phyloP scores from a whole-genome alignment of 2,888 invertebrate species.

The Pandemis heparana region DNA sequence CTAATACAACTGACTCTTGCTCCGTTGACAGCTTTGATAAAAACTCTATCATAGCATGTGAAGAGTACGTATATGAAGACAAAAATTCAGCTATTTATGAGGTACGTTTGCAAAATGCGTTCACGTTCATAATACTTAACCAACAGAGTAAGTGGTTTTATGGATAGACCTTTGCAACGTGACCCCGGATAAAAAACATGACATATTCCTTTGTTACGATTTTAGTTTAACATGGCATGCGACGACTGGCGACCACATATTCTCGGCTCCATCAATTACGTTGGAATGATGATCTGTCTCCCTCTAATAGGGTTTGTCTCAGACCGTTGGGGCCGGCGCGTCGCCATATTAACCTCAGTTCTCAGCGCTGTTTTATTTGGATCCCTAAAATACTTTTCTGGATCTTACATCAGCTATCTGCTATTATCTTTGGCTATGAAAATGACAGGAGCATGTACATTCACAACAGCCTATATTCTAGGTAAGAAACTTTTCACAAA shows the following conservation, averaged over 20 bases:
- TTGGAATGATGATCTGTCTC: slow-evolving; percentile 86
- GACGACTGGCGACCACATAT: slow-evolving; percentile 87
- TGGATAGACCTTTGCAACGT: no score
- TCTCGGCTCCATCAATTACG: slow-evolving; percentile 86
- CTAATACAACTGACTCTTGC: slow-evolving; percentile 4
- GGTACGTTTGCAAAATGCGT: neutral
- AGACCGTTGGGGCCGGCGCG: slow-evolving; percentile 68
- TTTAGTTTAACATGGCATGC: slow-evolving; percentile 46
- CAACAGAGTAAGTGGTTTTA: no score
- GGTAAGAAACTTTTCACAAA: no score
- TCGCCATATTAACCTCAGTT: slow-evolving; percentile 2
- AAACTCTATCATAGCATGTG: neutral
- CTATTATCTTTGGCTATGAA: neutral
- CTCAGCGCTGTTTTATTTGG: slow-evolving; percentile 24
- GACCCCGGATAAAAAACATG: no score
- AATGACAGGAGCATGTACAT: neutral
- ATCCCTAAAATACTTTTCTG: neutral
- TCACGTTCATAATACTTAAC: no score
- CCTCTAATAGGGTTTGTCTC: slow-evolving; percentile 86
- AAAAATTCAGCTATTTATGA: slow-evolving; percentile 23
- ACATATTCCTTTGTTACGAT: neutral
- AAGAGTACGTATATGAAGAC: slow-evolving; percentile 24
- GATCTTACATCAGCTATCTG: slow-evolving; percentile 14
- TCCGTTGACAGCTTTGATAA: slow-evolving; percentile 14
- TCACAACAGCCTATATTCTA: slow-evolving; percentile 22